Evolutionary conservation across 2,797 vertebrate genomes (phyloP).

Genomic region (Bradypus variegatus): DNA sequence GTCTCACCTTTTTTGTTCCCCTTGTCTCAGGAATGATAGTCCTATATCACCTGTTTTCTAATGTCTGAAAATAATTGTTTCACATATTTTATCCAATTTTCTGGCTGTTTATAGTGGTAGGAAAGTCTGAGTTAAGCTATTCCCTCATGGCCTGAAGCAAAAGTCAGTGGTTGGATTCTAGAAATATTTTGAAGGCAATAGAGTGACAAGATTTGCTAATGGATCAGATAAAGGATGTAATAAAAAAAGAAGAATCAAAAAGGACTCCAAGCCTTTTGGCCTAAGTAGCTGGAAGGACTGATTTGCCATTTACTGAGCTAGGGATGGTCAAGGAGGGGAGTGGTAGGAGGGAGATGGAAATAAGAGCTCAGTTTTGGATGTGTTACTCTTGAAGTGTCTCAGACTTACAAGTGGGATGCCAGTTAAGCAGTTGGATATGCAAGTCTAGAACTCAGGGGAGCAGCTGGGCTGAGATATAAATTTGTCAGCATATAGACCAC

Average conservation of each 20-base stretch:
- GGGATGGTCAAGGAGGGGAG: background rate
- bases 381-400: background rate
- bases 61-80: background rate
- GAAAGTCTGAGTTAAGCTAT: background rate
- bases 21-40: background rate
- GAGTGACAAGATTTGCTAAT: background rate
- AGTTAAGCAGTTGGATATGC: background rate
- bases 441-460: background rate
- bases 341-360: background rate
- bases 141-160: background rate
- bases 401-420: background rate
- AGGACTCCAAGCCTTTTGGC: constrained; percentile 11
- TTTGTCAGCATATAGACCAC: background rate
- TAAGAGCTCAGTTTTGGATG: background rate
- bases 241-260: background rate
- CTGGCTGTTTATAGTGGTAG: background rate
- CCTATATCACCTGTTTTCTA: background rate
- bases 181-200: background rate
- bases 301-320: background rate
- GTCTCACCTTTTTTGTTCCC: background rate
- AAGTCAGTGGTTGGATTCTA: background rate
- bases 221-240: background rate
- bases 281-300: background rate
- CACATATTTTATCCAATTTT: constrained; percentile 3
- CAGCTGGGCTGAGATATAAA: background rate